phyloP scores from a whole-genome alignment of 2,797 vertebrate species.

The Coregonus suidteri region DNA sequence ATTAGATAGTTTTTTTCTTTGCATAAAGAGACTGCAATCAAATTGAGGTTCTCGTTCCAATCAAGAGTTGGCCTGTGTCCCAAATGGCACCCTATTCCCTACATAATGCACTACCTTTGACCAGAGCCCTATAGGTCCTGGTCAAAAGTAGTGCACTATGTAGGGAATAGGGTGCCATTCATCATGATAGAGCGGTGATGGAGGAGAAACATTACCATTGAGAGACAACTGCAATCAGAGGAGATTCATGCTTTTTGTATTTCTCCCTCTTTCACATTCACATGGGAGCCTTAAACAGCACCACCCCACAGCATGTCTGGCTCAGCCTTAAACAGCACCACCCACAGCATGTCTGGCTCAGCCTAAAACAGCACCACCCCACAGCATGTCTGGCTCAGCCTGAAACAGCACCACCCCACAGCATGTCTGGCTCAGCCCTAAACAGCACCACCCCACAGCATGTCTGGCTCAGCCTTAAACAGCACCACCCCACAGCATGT shows the following conservation, averaged over 20 bases:
- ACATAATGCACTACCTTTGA: not conserved
- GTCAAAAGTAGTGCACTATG: not conserved
- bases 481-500: too few relatives aligned
- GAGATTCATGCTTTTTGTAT: slow-evolving; percentile 21
- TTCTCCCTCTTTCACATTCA: not conserved
- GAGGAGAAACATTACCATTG: slow-evolving; percentile 70
- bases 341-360: too few relatives aligned
- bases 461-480: too few relatives aligned
- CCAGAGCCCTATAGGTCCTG: not conserved
- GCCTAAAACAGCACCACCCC: too few relatives aligned
- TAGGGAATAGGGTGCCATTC: not conserved
- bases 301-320: not conserved
- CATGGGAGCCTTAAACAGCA: not conserved
- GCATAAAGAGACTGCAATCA: slow-evolving; percentile 59
- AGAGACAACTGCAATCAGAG: slow-evolving; percentile 58
- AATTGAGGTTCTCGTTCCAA: slow-evolving; percentile 61
- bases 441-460: too few relatives aligned
- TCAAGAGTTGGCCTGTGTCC: slow-evolving; percentile 51
- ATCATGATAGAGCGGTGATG: slow-evolving; percentile 57
- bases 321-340: too few relatives aligned
- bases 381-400: too few relatives aligned
- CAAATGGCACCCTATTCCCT: not conserved
- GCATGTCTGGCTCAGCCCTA: too few relatives aligned
- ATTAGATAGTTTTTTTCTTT: slow-evolving; percentile 50
- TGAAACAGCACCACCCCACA: too few relatives aligned